phyloP scores from a whole-genome alignment of 2,113 vertebrate species.

The Astur gentilis region DNA sequence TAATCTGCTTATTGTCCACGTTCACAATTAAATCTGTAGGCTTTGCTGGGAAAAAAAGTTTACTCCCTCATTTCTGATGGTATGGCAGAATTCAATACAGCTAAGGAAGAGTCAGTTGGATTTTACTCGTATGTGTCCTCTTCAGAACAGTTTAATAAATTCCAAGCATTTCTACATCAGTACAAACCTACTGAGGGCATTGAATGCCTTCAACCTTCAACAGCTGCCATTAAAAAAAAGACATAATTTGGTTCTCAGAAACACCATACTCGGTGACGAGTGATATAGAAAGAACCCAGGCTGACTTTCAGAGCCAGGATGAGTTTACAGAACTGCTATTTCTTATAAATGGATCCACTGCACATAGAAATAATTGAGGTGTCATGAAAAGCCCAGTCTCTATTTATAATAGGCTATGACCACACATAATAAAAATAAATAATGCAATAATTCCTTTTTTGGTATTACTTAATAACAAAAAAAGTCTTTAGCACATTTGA shows the following conservation, averaged over 20 bases:
- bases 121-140: neutral
- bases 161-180: neutral
- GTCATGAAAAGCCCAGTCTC: neutral
- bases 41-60: neutral
- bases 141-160: neutral
- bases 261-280: neutral
- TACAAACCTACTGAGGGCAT: neutral
- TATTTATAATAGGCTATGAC: neutral
- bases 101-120: neutral
- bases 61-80: neutral
- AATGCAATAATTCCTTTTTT: neutral
- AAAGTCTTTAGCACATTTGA: neutral
- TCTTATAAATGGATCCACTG: neutral
- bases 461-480: neutral
- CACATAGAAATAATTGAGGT: neutral
- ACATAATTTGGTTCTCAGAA: neutral
- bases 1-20: neutral
- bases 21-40: neutral
- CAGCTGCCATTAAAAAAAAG: neutral
- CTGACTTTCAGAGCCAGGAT: neutral
- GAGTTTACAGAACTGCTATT: neutral
- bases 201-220: neutral
- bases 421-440: neutral
- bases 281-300: neutral
- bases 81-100: neutral